Evolutionary conservation across 2,113 vertebrate species (phyloP), one percentile per base, ranked within the genome.

Genomic region (Lichenostomus cassidix): DNA sequence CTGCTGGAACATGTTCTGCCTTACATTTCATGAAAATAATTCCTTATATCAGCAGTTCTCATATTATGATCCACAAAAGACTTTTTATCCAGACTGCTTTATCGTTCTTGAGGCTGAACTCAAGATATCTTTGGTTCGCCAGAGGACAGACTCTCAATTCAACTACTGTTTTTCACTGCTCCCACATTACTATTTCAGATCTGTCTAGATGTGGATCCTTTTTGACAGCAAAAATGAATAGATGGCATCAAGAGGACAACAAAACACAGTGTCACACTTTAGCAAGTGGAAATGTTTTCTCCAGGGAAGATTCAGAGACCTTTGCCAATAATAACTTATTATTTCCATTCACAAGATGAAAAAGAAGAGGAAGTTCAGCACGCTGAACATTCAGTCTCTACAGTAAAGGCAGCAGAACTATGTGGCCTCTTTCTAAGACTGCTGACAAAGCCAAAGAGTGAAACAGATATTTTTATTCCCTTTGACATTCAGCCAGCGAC

Each of bases 381-480:
- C 29, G n/a, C 20, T 59, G 37, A 78, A 35, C 60, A 15, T 50
- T 55, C n/a, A 27, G 15, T 47, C 19, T 59, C 50, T 52, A 29
- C 28, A 58, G 17, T 41, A 68, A 87, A 87, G 77, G 44, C 52
- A 78, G 69, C 0, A 56, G 58, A 90, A 58, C 31, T 29, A 21
- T 3, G 7, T 1, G 2, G 15, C 59, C 18, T 52, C 39, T 79
- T 85, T 49, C 46, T 23, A 35, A 31, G 41, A 25, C 0, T 33
- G 59, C 9, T 80, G 55, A 58, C 60, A 75, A 63, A 89, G 50
- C 12, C 42, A 74, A 5, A 29, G 69, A 28, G 22, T n/a, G 35
- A 65, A 83, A 13, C 0, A 42, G 31, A 27, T 7, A 13, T 39
- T 52, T 90, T 73, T 55, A 59, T 39, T 77, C 37, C 39, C 44